phyloP scores from a whole-genome alignment of 2,888 invertebrate genomes.

The Eumerus sabulonum region DNA sequence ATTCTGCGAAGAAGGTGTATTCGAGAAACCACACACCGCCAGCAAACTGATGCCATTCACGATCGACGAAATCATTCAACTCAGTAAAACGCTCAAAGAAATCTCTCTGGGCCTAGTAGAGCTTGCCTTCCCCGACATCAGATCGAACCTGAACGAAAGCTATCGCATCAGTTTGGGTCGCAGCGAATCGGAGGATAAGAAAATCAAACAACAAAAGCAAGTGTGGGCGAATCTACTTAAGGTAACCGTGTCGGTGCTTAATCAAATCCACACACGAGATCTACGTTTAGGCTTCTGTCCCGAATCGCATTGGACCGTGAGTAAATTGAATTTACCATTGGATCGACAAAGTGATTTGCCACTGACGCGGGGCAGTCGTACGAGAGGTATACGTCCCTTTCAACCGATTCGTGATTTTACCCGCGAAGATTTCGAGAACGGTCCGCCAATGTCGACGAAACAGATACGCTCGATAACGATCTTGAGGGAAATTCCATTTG shows the following conservation, averaged over 20 bases:
- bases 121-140: slow-evolving; percentile 89
- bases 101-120: slow-evolving; percentile 92
- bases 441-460: slow-evolving; percentile 91
- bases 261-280: slow-evolving; percentile 92
- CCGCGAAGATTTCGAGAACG: slow-evolving; percentile 84
- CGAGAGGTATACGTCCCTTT: slow-evolving; percentile 80
- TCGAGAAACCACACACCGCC: slow-evolving; percentile 70
- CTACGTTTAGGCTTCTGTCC: slow-evolving; percentile 89
- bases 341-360: slow-evolving; percentile 81
- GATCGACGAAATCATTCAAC: slow-evolving; percentile 85
- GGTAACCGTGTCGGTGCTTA: slow-evolving; percentile 84
- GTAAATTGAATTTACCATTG: slow-evolving; percentile 79
- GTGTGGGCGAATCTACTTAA: slow-evolving; percentile 90
- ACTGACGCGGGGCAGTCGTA: slow-evolving; percentile 79
- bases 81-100: slow-evolving; percentile 87
- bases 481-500: slow-evolving; percentile 95
- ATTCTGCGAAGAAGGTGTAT: slow-evolving; percentile 82
- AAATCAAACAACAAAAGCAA: slow-evolving; percentile 80
- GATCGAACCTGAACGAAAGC: slow-evolving; percentile 83
- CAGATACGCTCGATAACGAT: slow-evolving; percentile 93
- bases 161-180: slow-evolving; percentile 80
- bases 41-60: slow-evolving; percentile 82
- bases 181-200: slow-evolving; percentile 76
- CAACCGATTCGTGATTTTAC: slow-evolving; percentile 81
- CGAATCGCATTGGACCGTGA: slow-evolving; percentile 84